Evolutionary conservation across 1,140 invertebrate genomes (phyloP), one percentile per base, ranked within the genome.

Genomic region (Aphidius ervi): DNA sequence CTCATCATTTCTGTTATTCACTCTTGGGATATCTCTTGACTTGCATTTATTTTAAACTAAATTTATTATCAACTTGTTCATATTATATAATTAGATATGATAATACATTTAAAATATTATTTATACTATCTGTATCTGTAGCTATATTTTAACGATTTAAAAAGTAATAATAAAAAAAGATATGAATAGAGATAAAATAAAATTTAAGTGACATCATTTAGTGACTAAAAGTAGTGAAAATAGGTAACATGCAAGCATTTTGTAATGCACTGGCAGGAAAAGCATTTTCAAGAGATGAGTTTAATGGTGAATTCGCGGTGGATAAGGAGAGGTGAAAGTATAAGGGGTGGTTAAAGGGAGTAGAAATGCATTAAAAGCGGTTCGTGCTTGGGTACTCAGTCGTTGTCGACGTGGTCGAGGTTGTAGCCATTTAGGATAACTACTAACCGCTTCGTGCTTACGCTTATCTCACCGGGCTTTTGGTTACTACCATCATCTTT

Each of bases 381-480:
- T 55, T 60, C 59, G 59, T 60, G 50, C 59, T 31, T 52, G 50
- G 52, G 50, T 60, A 60, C 59, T 55, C 59, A 54, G 59, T 55
- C 59, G 59, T 60, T 60, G 59, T 54, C 59, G 59, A 60, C 59
- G 52, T 60, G 59, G 59, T 60, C 59, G 59, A 60, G 42, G 50
- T 52, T 60, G 59, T 60, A 60, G 52, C 59, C 59, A 60, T 60
- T 60, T 55, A 60, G 52, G 45, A 60, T 60, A 60, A 60, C 59
- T 60, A 55, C 59, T 60, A 60, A 60, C 59, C 59, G 52, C 59
- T 60, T 53, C 59, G 59, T 60, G 50, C 59, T 43, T 39, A 47
- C 31, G 59, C 59, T 60, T 60, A 60, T 60, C 59, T 60, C 46
- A 60, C 59, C 37, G 43, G 45, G 50, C 40, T 54, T 54, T 54